Percentiles rank a stretch among this genome's conserved stretches.
These are phyloP conservation scores for Tichodroma muraria DNA, from an alignment of 2,113 vertebrate genomes.

Conservation along the genomic window DNA sequence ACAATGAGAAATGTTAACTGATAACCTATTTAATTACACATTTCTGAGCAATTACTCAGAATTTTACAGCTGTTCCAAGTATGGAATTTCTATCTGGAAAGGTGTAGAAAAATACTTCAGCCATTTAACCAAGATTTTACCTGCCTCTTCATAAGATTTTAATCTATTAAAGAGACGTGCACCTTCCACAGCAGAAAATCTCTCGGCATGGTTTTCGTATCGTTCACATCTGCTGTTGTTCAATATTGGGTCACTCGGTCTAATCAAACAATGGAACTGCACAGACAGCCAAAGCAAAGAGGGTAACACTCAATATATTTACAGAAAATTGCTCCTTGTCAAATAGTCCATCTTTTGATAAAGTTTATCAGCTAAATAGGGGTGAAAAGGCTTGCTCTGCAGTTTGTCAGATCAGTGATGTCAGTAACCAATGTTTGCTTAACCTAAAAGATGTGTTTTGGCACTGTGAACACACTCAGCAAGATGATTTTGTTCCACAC, in stretches of 20 bases:
- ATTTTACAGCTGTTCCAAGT: neutral
- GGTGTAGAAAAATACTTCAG: neutral
- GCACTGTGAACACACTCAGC: slow-evolving; percentile 46
- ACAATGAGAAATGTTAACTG: neutral
- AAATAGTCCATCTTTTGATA: slow-evolving; percentile 43
- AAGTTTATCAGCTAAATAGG: slow-evolving; percentile 61
- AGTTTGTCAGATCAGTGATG: slow-evolving; percentile 46
- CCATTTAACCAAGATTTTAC: neutral
- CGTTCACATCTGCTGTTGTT: slow-evolving; percentile 45
- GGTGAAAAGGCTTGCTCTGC: slow-evolving; percentile 67
- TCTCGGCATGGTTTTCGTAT: neutral
- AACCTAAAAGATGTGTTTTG: slow-evolving; percentile 65
- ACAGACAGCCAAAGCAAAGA: slow-evolving; percentile 41
- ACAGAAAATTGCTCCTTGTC: slow-evolving; percentile 59
- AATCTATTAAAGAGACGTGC: neutral
- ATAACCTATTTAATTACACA: neutral
- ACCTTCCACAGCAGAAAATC: neutral
- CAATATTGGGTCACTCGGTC: slow-evolving; percentile 9
- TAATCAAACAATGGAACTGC: slow-evolving; percentile 44
- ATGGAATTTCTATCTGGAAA: neutral
- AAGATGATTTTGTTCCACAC: slow-evolving; percentile 27
- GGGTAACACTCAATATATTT: slow-evolving; percentile 48
- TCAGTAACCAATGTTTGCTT: slow-evolving; percentile 65
- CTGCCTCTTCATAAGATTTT: neutral
- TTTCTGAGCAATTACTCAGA: neutral